Evolutionary conservation across 2,113 vertebrate genomes (phyloP).

Genomic region (Ammospiza caudacuta): DNA sequence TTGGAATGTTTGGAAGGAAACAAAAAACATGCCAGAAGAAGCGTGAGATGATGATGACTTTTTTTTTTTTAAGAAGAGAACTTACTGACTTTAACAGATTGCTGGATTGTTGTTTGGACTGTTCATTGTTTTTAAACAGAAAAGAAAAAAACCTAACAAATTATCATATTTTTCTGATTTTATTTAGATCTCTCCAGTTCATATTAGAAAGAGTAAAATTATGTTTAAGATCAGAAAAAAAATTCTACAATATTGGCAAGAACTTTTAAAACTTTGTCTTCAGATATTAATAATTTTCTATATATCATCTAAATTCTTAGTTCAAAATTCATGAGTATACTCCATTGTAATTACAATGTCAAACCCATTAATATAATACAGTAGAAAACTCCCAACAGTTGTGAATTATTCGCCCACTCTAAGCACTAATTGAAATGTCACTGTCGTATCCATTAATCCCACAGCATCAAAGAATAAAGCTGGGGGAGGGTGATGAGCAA

Average conservation of each 20-base stretch:
- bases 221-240: not conserved
- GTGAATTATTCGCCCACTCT: slow-evolving; percentile 71
- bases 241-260: not conserved
- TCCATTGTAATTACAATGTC: slow-evolving; percentile 28
- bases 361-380: slow-evolving; percentile 68
- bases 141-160: not conserved
- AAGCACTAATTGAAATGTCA: slow-evolving; percentile 74
- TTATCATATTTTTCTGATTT: not conserved
- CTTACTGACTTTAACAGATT: not conserved
- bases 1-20: not conserved
- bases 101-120: not conserved
- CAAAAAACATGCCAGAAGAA: not conserved
- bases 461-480: slow-evolving; percentile 65
- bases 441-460: slow-evolving; percentile 64
- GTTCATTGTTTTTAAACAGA: not conserved
- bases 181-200: not conserved
- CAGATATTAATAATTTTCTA: not conserved
- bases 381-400: slow-evolving; percentile 73
- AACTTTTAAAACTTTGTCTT: not conserved
- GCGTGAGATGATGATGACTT: not conserved
- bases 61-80: not conserved
- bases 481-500: slow-evolving; percentile 63
- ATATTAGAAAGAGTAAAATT: not conserved
- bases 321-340: slow-evolving; percentile 7
- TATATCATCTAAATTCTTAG: not conserved